Percentiles rank a stretch among this genome's conserved stretches.
phyloP scores from a whole-genome alignment of 2,113 vertebrate genomes.

The Carlito syrichta region DNA sequence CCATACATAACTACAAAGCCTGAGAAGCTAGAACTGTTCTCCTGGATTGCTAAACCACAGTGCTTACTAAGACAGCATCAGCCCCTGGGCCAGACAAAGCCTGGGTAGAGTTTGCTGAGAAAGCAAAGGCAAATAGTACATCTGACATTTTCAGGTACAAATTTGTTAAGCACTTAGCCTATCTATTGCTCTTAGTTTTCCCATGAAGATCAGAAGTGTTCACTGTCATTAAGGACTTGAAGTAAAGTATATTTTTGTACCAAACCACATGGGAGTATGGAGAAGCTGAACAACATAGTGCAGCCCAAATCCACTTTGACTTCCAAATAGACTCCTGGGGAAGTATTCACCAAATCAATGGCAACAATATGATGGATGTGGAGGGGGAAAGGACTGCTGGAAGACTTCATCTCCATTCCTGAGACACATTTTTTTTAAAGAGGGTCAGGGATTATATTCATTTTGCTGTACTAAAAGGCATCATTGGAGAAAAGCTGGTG shows the following conservation, averaged over 20 bases:
- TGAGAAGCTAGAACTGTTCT: slow-evolving; percentile 71
- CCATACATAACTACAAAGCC: slow-evolving; percentile 92
- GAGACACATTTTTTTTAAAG: slow-evolving; percentile 57
- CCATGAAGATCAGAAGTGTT: slow-evolving; percentile 63
- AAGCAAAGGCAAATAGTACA: slow-evolving; percentile 23
- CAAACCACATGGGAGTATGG: slow-evolving; percentile 60
- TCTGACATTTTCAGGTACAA: slow-evolving; percentile 58
- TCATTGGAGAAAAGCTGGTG: slow-evolving; percentile 55
- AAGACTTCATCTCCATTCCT: slow-evolving; percentile 67
- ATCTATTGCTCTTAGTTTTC: slow-evolving; percentile 55
- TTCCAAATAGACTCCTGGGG: slow-evolving; percentile 49
- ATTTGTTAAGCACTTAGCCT: slow-evolving; percentile 49
- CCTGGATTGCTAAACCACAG: slow-evolving; percentile 42
- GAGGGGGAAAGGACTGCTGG: slow-evolving; percentile 56
- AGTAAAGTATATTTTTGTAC: slow-evolving; percentile 71
- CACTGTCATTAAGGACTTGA: slow-evolving; percentile 65
- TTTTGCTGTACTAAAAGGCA: slow-evolving; percentile 59
- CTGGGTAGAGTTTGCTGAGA: slow-evolving; percentile 62
- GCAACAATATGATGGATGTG: slow-evolving; percentile 38
- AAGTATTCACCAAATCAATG: slow-evolving; percentile 52
- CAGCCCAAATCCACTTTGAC: slow-evolving; percentile 62
- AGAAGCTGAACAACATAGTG: slow-evolving; percentile 16
- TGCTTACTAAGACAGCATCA: slow-evolving; percentile 45
- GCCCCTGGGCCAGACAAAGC: slow-evolving; percentile 41
- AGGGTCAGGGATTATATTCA: slow-evolving; percentile 36